Conservation (phyloP, 2,797 vertebrate species). For the Xiphophorus birchmanni region DNA sequence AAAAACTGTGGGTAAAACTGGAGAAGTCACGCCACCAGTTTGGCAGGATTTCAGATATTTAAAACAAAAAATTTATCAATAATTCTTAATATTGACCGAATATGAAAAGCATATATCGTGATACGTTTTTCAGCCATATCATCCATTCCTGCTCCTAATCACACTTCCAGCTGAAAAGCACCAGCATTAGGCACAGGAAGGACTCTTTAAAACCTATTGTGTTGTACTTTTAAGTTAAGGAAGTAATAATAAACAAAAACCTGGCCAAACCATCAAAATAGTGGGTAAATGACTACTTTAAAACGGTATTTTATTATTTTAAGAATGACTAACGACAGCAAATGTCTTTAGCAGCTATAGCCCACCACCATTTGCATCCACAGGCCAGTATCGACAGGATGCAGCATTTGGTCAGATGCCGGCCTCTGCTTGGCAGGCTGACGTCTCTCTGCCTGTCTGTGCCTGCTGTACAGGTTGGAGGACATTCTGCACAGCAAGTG, state of each 20-base stretch:
- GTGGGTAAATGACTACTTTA: not conserved
- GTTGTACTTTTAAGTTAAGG: not conserved
- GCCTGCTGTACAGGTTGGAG: constrained; percentile 98
- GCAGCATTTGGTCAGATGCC: constrained; percentile 46
- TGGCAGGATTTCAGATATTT: too few relatives aligned
- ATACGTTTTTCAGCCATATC: too few relatives aligned
- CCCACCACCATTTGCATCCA: not conserved
- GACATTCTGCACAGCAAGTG: constrained; percentile 99
- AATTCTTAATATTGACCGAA: too few relatives aligned
- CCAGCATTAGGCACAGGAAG: not conserved
- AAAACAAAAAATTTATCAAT: too few relatives aligned
- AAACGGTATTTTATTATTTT: constrained; percentile 14
- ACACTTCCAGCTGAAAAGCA: not conserved
- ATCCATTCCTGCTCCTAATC: not conserved
- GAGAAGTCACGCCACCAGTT: too few relatives aligned
- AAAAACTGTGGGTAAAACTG: too few relatives aligned
- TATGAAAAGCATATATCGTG: too few relatives aligned
- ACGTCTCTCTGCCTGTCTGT: constrained; percentile 98
- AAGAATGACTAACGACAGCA: not conserved
- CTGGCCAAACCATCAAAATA: not conserved
- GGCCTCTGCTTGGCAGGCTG: constrained; percentile 85
- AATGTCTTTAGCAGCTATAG: constrained; percentile 1
- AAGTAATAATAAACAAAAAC: not conserved
- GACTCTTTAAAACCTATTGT: not conserved
- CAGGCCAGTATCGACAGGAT: not conserved